Base-by-base conservation (phyloP, 1,140 invertebrate genomes). In the Galleria mellonella region DNA sequence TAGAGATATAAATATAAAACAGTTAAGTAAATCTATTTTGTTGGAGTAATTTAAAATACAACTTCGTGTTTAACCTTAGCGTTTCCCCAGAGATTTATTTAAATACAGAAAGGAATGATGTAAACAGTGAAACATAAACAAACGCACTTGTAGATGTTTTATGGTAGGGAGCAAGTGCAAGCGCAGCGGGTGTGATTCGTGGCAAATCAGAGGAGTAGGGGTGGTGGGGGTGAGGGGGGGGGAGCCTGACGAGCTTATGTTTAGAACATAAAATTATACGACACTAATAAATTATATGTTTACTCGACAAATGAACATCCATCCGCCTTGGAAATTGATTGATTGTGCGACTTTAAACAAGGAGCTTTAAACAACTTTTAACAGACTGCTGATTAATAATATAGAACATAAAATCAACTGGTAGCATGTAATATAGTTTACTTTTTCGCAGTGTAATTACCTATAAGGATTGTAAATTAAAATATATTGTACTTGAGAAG, bases 231-330 rank as follows among this genome's bases (percentile, higher is more conserved):
- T 49, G 38, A 35, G 11, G 43, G 30, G 36, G 29, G 40, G 41
- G 17, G 41, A 8, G 54, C 39, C 57, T 60, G 58, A 77, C 68
- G 69, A 69, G 63, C 65, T 72, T 82, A 83, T 84, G 81, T 84
- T 84, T 83, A 81, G 68, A 75, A 71, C 72, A 82, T 83, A 75
- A 83, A 83, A 81, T 83, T 83, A 84, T 84, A 84, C 76, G 76
- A 81, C 74, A 68, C 62, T 66, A 63, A 81, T 83, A 83, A 84
- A 84, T 79, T 74, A 65, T 75, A 67, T 84, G 74, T 84, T 81
- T 81, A 83, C 71, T 44, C 56, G 59, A 71, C 68, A 77, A 72
- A 75, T 70, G 63, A 70, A 67, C 58, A 60, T 63, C 54, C 52
- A 54, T 69, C 56, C 50, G 55, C 51, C 37, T 51, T 32, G 36